phyloP scores from a whole-genome alignment of 1,140 invertebrate genomes.

The Meloidogyne exigua region DNA sequence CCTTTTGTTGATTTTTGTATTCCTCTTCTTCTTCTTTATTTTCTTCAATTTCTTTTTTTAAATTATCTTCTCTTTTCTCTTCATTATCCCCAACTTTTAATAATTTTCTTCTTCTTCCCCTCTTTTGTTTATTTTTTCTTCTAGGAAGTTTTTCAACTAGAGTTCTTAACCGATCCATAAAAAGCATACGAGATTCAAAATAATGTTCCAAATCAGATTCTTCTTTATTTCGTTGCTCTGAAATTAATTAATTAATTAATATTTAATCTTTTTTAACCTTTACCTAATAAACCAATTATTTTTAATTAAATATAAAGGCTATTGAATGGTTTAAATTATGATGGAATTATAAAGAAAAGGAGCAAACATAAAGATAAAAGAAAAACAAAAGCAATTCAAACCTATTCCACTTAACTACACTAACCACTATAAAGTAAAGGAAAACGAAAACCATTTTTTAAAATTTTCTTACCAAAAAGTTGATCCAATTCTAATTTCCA shows the following conservation, averaged over 20 bases:
- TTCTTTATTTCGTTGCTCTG: conserved; percentile 21
- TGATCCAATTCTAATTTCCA: conserved; percentile 41
- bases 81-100: background rate
- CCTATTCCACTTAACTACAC: no score
- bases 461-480: conserved; percentile 34
- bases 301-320: no score
- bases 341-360: no score
- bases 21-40: background rate
- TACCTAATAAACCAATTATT: no score
- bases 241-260: conserved; percentile 9
- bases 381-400: no score
- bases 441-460: no score
- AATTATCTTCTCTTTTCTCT: background rate
- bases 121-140: background rate
- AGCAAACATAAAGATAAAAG: no score
- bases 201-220: conserved; percentile 34
- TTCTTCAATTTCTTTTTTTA: background rate
- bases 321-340: no score
- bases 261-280: background rate
- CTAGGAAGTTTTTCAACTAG: conserved; percentile 29
- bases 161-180: conserved; percentile 30
- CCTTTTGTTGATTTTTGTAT: background rate
- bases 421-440: no score
- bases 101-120: background rate
- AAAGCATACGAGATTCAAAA: conserved; percentile 44